Evolutionary conservation across 2,888 invertebrate genomes (phyloP).

Genomic region (Cosmia trapezina): DNA sequence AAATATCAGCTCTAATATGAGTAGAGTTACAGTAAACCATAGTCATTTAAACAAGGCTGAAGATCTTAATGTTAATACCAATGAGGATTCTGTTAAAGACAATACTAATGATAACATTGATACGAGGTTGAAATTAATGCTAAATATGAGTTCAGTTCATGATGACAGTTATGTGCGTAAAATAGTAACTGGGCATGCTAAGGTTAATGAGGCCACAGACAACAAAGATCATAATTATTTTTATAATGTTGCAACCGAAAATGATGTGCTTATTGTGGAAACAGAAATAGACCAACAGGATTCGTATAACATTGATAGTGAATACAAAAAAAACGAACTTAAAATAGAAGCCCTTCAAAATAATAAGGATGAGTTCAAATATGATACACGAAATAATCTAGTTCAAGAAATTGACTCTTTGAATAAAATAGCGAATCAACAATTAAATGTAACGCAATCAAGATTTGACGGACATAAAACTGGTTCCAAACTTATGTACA

Average conservation of each 20-base stretch:
- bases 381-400: slow-evolving; percentile 24
- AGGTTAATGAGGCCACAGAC: background rate
- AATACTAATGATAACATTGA: slow-evolving; percentile 5
- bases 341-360: background rate
- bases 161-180: slow-evolving; percentile 7
- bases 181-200: background rate
- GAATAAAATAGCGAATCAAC: slow-evolving; percentile 43
- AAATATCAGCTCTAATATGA: background rate
- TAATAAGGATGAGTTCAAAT: slow-evolving; percentile 14
- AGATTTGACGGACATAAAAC: slow-evolving; percentile 2
- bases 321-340: background rate
- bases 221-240: slow-evolving; percentile 11
- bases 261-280: slow-evolving; percentile 3
- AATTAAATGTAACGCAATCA: slow-evolving; percentile 32
- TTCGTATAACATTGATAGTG: slow-evolving; percentile 1
- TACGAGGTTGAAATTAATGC: background rate
- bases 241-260: slow-evolving; percentile 2
- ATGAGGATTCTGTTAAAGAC: background rate
- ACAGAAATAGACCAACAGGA: slow-evolving; percentile 14
- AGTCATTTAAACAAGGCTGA: background rate
- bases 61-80: background rate
- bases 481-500: slow-evolving; percentile 13
- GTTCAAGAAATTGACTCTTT: slow-evolving; percentile 48
- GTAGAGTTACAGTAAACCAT: background rate
- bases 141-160: slow-evolving; percentile 1